Evolutionary conservation across 2,797 vertebrate genomes (phyloP), one percentile per base, ranked within the genome.

Genomic region (Alcedo atthis): DNA sequence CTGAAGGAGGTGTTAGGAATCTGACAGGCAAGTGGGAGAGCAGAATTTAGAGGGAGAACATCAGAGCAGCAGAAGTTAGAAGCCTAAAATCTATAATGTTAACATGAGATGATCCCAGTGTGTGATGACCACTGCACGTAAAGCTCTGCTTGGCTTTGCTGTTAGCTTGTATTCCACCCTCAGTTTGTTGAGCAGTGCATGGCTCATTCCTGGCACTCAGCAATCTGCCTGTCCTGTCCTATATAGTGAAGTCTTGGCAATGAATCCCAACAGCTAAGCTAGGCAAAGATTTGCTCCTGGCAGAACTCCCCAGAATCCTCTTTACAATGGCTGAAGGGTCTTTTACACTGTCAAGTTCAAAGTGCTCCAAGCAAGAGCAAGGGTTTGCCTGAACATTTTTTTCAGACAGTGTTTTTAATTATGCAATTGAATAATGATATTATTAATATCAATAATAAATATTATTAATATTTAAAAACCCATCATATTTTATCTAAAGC

Each of bases 211-310:
- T 59, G 59, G 16, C 1, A 3, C 9, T 25, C 24, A 74, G 30
- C 40, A 51, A 7, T 42, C 33, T 81, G 42, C 20, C 20, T 1
- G 0, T 22, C 4, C 42, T 46, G 0, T 22, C 4, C 37, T 46
- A 18, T 0, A 0, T 17, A 22, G 20, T 25, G 6, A 45, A 70
- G 22, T 25, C 54, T 32, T 37, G n/a, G 15, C 1, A 0, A 26
- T 7, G 11, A 75, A 26, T 8, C 30, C 28, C 0, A 2, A 24
- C 0, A 2, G 14, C 26, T 71, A 30, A 35, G 61, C 33, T 45
- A n/a, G 30, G 33, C 15, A 54, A 85, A 70, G 66, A 30, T 45
- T 42, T 91, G 14, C 26, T 64, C 16, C 12, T 13, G 3, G 12
- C 15, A 51, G 57, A 70, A 68, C 10, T 7, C 7, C 49, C 15